Conservation (phyloP, 2,888 invertebrate species). For the Drosophila rellima region DNA sequence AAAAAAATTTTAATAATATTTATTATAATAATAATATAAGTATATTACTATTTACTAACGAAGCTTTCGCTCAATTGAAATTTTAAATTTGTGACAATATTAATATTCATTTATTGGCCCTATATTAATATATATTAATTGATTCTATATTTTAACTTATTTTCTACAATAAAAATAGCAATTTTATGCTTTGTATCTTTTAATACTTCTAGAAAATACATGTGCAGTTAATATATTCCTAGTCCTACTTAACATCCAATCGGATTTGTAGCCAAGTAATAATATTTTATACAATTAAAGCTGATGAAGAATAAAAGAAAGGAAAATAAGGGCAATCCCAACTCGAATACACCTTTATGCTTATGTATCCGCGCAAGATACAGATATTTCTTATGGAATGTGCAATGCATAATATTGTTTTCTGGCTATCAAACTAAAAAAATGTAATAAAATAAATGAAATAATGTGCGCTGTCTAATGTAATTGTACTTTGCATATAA, state of each 20-base stretch:
- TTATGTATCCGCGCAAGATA: not conserved
- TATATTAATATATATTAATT: too few species aligned
- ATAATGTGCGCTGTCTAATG: conserved; percentile 6
- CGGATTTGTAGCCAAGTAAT: not conserved
- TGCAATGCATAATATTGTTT: conserved; percentile 14
- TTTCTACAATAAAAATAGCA: too few species aligned
- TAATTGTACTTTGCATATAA: conserved; percentile 9
- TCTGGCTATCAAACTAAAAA: conserved; percentile 5
- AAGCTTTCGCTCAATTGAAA: too few species aligned
- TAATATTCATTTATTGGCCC: too few species aligned
- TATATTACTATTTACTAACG: too few species aligned
- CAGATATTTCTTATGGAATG: conserved; percentile 15
- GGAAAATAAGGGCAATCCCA: not conserved
- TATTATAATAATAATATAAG: too few species aligned
- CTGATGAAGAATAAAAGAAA: not conserved
- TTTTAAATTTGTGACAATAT: too few species aligned
- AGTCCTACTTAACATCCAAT: conserved; percentile 1
- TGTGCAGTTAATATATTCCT: not conserved
- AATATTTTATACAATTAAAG: not conserved
- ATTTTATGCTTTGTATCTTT: too few species aligned
- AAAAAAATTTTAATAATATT: not conserved
- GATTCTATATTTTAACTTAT: too few species aligned
- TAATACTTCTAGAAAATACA: not conserved
- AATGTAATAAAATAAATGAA: not conserved
- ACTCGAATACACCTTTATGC: too few species aligned